Conservation (phyloP, 2,888 invertebrate genomes). For the Himalopsyche anomala region DNA sequence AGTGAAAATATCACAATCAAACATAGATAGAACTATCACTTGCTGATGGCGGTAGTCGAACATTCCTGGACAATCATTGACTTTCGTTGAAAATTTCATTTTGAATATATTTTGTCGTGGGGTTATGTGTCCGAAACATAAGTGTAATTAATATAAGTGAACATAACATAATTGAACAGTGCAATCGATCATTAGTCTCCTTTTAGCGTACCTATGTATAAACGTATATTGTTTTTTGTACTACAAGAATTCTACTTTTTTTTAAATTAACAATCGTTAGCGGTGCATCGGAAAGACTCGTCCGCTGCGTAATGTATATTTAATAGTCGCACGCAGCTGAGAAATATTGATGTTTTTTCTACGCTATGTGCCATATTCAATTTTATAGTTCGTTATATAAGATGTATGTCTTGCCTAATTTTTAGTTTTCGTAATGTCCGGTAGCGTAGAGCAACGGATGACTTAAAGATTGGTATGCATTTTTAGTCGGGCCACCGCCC, state of each 20-base stretch:
- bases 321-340: constrained; percentile 6
- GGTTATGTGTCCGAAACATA: neutral
- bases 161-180: neutral
- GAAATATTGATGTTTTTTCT: constrained; percentile 16
- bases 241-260: neutral
- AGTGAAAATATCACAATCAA: too few species aligned
- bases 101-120: neutral
- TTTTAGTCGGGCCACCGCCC: neutral
- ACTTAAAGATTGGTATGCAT: neutral
- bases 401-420: constrained; percentile 18
- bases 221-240: neutral
- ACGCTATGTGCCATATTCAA: constrained; percentile 15
- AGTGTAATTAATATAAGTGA: neutral
- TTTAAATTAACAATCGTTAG: neutral
- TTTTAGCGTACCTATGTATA: neutral
- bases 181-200: constrained; percentile 24
- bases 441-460: neutral
- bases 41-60: neutral
- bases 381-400: neutral
- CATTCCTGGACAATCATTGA: neutral
- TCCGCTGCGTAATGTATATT: neutral
- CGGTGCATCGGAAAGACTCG: neutral
- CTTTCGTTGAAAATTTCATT: neutral
- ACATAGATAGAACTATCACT: neutral
- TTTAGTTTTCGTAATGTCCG: neutral